Percentiles rank a stretch among this genome's conserved stretches.
These are phyloP conservation scores for Silvanus unidentatus DNA, from an alignment of 2,888 invertebrate species.

Conservation along the genomic window DNA sequence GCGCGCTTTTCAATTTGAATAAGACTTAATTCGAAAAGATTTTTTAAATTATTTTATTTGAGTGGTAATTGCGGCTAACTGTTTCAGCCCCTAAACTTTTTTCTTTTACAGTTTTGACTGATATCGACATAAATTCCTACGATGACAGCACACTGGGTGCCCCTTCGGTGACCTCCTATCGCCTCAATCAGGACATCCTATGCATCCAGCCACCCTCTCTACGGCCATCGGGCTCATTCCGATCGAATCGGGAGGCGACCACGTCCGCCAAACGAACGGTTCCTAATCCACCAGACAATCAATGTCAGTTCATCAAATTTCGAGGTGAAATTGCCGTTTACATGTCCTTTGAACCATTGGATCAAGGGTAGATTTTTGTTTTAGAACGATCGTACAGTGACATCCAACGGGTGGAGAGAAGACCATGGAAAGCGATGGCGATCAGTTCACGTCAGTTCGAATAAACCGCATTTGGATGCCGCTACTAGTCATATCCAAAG, in stretches of 20 bases:
- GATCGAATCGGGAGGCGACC: conserved; percentile 33
- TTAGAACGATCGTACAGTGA: conserved; percentile 57
- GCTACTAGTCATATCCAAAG: conserved; percentile 20
- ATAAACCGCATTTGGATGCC: conserved; percentile 7
- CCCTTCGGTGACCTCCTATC: conserved; percentile 42
- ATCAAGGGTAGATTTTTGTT: conserved; percentile 24
- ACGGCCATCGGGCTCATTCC: conserved; percentile 36
- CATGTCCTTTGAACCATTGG: neutral
- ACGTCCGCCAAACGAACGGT: conserved; percentile 28
- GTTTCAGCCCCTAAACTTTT: too few relatives aligned
- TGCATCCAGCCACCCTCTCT: conserved; percentile 42
- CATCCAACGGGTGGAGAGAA: conserved; percentile 48
- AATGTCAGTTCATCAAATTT: conserved; percentile 43
- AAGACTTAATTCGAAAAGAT: too few relatives aligned
- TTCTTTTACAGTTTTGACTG: conserved; percentile 50
- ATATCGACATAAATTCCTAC: conserved; percentile 53
- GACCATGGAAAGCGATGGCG: conserved; percentile 34
- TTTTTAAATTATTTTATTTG: too few relatives aligned
- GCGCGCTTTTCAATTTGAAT: too few relatives aligned
- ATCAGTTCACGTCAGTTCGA: conserved; percentile 14
- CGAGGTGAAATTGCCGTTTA: conserved; percentile 38
- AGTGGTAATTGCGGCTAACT: too few relatives aligned
- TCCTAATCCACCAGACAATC: conserved; percentile 31
- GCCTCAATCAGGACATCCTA: conserved; percentile 41
- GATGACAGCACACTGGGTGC: conserved; percentile 42